Conservation (phyloP, 2,797 vertebrate genomes). For the Cercopithecus hamlyni region DNA sequence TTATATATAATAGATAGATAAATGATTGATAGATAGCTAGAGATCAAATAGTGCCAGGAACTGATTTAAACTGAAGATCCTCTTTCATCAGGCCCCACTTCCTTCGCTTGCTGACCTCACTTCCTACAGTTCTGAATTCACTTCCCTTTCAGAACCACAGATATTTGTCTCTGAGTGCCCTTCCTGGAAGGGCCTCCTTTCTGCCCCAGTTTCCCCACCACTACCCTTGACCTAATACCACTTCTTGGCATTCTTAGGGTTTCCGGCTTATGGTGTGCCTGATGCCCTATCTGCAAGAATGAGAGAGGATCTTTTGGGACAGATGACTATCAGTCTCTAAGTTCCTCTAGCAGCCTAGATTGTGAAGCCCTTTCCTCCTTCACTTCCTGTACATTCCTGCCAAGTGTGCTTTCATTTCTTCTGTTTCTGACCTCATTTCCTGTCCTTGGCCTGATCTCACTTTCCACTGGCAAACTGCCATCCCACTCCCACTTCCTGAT, state of each 20-base stretch:
- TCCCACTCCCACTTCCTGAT: conserved; percentile 38
- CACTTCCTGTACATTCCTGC: conserved; percentile 26
- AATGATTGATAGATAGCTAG: background rate
- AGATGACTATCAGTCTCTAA: background rate
- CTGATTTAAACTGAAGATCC: background rate
- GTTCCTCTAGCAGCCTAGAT: background rate
- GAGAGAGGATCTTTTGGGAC: background rate
- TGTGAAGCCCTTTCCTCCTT: background rate
- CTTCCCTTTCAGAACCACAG: background rate
- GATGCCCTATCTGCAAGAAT: background rate
- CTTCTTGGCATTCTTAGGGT: background rate
- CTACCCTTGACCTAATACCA: background rate
- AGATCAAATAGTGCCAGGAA: background rate
- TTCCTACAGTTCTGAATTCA: background rate
- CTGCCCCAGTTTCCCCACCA: background rate
- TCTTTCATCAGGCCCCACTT: background rate
- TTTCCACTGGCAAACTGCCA: conserved; percentile 61
- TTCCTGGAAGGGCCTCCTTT: background rate
- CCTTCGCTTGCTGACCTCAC: background rate
- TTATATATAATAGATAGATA: background rate
- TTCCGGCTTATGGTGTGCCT: background rate
- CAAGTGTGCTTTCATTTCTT: background rate
- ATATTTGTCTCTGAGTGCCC: background rate
- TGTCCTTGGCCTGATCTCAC: conserved; percentile 53
- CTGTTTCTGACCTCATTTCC: conserved; percentile 68